phyloP scores from a whole-genome alignment of 1,140 invertebrate genomes.

The Drosophila tani region DNA sequence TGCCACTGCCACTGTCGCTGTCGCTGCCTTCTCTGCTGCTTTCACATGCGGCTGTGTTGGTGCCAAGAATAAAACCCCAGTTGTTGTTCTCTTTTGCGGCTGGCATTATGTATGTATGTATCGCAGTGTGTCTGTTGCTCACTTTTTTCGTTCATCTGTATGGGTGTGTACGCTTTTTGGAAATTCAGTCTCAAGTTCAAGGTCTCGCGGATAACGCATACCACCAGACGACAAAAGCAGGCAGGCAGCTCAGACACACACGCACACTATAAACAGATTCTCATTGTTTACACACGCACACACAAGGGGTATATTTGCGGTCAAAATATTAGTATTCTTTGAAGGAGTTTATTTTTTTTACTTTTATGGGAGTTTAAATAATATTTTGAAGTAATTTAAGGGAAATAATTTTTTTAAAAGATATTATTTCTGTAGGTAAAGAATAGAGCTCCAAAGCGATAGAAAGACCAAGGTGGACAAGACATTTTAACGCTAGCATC shows the following conservation, averaged over 20 bases:
- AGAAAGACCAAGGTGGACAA: no score
- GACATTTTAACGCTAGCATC: no score
- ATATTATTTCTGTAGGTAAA: no score
- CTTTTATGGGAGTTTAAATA: not conserved
- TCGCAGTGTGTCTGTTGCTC: slow-evolving; percentile 31
- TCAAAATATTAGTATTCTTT: not conserved
- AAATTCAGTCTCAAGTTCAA: slow-evolving; percentile 85
- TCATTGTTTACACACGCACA: slow-evolving; percentile 39
- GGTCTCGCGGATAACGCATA: slow-evolving; percentile 80
- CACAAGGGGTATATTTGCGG: not conserved
- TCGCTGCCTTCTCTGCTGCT: slow-evolving; percentile 27
- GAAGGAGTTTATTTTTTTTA: not conserved
- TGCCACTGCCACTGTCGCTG: slow-evolving; percentile 25
- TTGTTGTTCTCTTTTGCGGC: slow-evolving; percentile 60
- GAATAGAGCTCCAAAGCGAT: no score
- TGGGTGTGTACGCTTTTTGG: slow-evolving; percentile 78
- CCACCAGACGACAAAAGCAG: slow-evolving; percentile 23
- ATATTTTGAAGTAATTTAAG: no score
- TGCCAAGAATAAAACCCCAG: slow-evolving; percentile 35
- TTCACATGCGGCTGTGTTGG: slow-evolving; percentile 30
- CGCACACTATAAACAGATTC: slow-evolving; percentile 28
- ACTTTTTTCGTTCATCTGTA: slow-evolving; percentile 41
- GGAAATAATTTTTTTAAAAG: no score
- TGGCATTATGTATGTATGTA: slow-evolving; percentile 6
- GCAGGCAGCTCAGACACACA: slow-evolving; percentile 29